phyloP scores from a whole-genome alignment of 1,140 invertebrate species.

The Zaprionus tsacasi region DNA sequence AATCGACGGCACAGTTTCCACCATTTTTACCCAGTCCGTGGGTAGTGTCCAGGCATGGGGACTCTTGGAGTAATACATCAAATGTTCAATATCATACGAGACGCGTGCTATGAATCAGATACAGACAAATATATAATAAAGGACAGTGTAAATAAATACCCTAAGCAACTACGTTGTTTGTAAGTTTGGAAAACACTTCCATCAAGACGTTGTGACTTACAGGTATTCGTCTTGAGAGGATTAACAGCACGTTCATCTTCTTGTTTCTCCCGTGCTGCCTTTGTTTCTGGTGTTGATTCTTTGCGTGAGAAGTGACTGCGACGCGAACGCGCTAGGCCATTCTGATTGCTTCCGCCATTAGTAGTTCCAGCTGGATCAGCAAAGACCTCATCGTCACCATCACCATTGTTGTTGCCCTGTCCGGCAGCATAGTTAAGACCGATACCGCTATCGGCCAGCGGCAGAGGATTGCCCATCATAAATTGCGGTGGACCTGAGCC shows the following conservation, averaged over 20 bases:
- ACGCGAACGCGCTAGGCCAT: conserved; percentile 79
- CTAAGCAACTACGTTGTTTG: background rate
- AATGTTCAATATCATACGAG: conserved; percentile 78
- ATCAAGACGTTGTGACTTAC: conserved; percentile 44
- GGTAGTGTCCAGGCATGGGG: conserved; percentile 79
- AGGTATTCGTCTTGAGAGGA: conserved; percentile 55
- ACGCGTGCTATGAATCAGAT: conserved; percentile 61
- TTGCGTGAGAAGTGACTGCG: conserved; percentile 84
- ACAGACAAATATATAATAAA: background rate
- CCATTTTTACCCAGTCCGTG: conserved; percentile 74
- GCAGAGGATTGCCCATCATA: conserved; percentile 62
- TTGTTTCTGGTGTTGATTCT: conserved; percentile 78
- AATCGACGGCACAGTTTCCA: conserved; percentile 72
- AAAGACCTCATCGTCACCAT: conserved; percentile 83
- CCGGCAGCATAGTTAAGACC: conserved; percentile 70
- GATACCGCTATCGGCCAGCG: conserved; percentile 81
- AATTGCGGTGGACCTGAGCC: conserved; percentile 72
- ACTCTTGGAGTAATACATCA: conserved; percentile 80
- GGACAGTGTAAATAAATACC: background rate
- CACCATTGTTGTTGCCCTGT: conserved; percentile 62
- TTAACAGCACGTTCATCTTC: conserved; percentile 48
- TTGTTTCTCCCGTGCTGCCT: conserved; percentile 54
- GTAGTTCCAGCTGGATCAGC: conserved; percentile 46
- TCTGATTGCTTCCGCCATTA: conserved; percentile 48
- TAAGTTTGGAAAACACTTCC: too few relatives aligned